Base-by-base conservation (phyloP, 2,797 vertebrate species). In the Carapus acus region DNA sequence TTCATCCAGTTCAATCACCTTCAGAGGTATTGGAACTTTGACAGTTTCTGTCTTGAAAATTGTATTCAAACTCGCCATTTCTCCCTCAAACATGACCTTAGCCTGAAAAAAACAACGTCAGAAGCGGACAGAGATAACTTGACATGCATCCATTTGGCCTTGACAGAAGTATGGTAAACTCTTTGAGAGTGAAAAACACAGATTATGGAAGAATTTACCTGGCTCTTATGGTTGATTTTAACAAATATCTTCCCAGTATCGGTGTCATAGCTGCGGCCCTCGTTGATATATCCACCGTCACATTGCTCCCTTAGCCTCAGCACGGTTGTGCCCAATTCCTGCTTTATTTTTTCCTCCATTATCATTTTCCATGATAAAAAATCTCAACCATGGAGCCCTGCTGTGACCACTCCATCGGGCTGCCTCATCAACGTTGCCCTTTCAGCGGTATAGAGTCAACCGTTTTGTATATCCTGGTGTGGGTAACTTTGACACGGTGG, bases 11-110 rank as follows among this genome's bases (percentile, higher is more conserved):
- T 93, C 88, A 6, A 96, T 83, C 47, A 97, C 88, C 65, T 93
- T 94, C 37, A 93, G 49, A 40, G 95, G 92, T 53, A 74, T 88
- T 8, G 96, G 95, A 0, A 85, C 92, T 52, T 81, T 88, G 41
- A 97, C 79, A 1, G 84, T 88, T 45, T 82, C 82, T 0, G 94
- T 95, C 63, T 85, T 75, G 50, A 82, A 73, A 54, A 99, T 92
- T 1, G 91, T 88, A 55, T 92, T 87, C 83, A 99, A 75, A 73
- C 94, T 94, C 1, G 90, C 92, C 83, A 83, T 83, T 82, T 98
- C 95, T 1, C 95, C 96, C 67, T 90, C 90, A 78, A 97, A 97
- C 96, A 98, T 98, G 67, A 68, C 73, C 71, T 88, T 91, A 36
- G 95, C 93, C 94, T 98, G 42, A 43, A 42, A 42, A 12, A 0